These are phyloP conservation scores for Pseudomyrmex sp. DNA, from an alignment of 1,140 invertebrate genomes.

Conservation along the genomic window DNA sequence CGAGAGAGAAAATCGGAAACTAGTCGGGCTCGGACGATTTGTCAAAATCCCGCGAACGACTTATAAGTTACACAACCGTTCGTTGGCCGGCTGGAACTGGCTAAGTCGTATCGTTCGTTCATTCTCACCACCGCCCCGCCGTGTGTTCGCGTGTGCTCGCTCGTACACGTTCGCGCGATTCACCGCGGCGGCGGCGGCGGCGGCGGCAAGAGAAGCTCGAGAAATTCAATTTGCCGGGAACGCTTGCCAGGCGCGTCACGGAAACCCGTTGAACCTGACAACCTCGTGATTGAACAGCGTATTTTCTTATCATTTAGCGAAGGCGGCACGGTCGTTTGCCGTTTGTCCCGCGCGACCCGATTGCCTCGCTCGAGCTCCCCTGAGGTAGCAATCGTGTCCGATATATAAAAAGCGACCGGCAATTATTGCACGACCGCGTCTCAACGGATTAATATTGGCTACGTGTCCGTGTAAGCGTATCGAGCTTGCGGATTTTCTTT, in stretches of 20 bases:
- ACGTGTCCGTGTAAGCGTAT: conserved; percentile 38
- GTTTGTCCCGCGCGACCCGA: conserved; percentile 41
- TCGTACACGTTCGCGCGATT: conserved; percentile 5
- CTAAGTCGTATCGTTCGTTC: conserved; percentile 23
- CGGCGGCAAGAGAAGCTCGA: conserved; percentile 21
- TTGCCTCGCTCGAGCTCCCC: conserved; percentile 7
- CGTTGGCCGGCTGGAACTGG: conserved; percentile 3
- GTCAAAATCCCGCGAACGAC: conserved; percentile 74
- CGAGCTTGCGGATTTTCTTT: conserved; percentile 6
- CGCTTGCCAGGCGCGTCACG: conserved; percentile 65
- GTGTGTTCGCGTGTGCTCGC: not conserved
- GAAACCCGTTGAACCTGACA: conserved; percentile 59
- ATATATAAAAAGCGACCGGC: conserved; percentile 49
- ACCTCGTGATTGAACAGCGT: conserved; percentile 55
- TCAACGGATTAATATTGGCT: conserved; percentile 51
- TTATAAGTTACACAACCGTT: conserved; percentile 59
- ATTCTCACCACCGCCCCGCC: not conserved
- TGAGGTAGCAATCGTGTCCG: conserved; percentile 3
- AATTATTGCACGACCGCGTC: conserved; percentile 46
- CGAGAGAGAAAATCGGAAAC: conserved; percentile 38
- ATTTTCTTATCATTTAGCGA: conserved; percentile 59
- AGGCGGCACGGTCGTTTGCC: not conserved
- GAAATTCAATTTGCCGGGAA: conserved; percentile 72
- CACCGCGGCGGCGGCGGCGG: conserved; percentile 29
- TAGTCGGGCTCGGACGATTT: conserved; percentile 65